Evolutionary conservation across 2,797 vertebrate species (phyloP).

Genomic region (Craterocephalus amniculus): DNA sequence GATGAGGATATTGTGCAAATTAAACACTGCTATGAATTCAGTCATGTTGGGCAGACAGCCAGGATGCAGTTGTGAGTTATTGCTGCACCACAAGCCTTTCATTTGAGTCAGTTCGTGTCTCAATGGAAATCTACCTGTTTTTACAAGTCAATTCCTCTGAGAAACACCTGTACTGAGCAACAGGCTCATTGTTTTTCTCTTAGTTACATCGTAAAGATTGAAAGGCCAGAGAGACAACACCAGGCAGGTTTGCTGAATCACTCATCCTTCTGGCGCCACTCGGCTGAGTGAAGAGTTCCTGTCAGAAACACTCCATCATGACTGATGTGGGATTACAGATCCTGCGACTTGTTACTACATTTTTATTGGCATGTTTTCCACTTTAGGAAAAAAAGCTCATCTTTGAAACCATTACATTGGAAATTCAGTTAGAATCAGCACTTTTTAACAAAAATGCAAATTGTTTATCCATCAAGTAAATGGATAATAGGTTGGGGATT

Average conservation of each 20-base stretch:
- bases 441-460: conserved; percentile 33
- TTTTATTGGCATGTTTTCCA: conserved; percentile 59
- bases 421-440: conserved; percentile 46
- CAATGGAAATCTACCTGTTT: conserved; percentile 83
- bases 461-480: conserved; percentile 36
- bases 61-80: conserved; percentile 72
- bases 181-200: conserved; percentile 81
- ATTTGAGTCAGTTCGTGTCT: conserved; percentile 77
- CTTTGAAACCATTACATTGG: conserved; percentile 33
- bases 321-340: conserved; percentile 78
- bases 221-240: conserved; percentile 81
- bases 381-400: conserved; percentile 51
- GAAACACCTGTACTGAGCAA: conserved; percentile 81
- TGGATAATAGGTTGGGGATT: conserved; percentile 12
- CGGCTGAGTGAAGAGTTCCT: conserved; percentile 83
- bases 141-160: conserved; percentile 82
- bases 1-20: conserved; percentile 73
- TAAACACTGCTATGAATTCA: conserved; percentile 77
- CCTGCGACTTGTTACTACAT: conserved; percentile 78
- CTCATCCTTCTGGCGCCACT: conserved; percentile 87
- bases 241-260: conserved; percentile 88
- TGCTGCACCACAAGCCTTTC: conserved; percentile 69
- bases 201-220: conserved; percentile 79
- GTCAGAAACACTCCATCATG: conserved; percentile 83
- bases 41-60: conserved; percentile 73